Percentiles rank a stretch among this genome's conserved stretches.
Conservation (phyloP, 2,888 invertebrate species). For the Calliopum simillimum region DNA sequence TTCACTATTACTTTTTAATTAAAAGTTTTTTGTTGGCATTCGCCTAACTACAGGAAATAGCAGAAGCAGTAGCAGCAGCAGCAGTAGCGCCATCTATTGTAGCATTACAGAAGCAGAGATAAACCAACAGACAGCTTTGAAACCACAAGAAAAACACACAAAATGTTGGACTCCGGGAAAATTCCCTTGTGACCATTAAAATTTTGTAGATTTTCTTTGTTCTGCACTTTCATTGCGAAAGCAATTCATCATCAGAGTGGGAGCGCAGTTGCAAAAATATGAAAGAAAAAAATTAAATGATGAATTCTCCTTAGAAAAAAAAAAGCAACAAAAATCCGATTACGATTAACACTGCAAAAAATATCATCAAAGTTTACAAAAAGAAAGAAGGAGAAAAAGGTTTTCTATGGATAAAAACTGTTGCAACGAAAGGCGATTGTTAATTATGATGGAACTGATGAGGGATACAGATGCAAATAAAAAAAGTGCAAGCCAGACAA, state of each 20-base stretch:
- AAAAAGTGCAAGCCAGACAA: neutral
- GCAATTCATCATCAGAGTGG: slow-evolving; percentile 26
- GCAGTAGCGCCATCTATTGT: neutral
- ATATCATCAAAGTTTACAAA: neutral
- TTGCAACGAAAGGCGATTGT: neutral
- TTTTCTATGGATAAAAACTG: neutral
- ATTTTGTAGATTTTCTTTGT: slow-evolving; percentile 30
- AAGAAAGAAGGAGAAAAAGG: neutral
- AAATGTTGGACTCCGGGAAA: slow-evolving; percentile 27
- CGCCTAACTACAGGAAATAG: slow-evolving; percentile 16
- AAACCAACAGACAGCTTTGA: slow-evolving; percentile 28
- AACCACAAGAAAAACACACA: slow-evolving; percentile 31
- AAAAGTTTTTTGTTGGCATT: slow-evolving; percentile 23
- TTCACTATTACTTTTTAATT: slow-evolving; percentile 31
- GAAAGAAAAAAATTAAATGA: slow-evolving; percentile 22
- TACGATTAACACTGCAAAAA: slow-evolving; percentile 5
- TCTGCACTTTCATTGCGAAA: slow-evolving; percentile 27
- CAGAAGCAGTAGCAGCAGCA: neutral
- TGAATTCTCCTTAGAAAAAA: slow-evolving; percentile 14
- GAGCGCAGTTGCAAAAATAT: slow-evolving; percentile 14
- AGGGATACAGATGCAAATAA: neutral
- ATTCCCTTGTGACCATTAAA: slow-evolving; percentile 30
- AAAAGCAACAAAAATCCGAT: slow-evolving; percentile 26
- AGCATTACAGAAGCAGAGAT: slow-evolving; percentile 1
- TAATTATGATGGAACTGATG: neutral